A percentile compares a stretch with the other conserved stretches of the same genome.
Conservation (phyloP, 1,140 invertebrate genomes). For the Bombus waltoni region DNA sequence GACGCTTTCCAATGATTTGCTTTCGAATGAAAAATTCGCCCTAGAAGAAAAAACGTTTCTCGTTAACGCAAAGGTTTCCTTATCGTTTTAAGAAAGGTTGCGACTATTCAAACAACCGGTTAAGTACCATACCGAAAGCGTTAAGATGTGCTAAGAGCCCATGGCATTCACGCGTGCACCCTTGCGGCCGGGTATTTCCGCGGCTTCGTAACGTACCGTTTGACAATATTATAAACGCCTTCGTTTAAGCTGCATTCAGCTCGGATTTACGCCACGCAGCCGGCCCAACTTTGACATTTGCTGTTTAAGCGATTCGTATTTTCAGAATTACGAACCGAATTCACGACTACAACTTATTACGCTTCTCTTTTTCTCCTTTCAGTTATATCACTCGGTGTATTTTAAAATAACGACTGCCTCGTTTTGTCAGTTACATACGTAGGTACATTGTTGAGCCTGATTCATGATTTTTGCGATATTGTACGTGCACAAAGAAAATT, state of each 20-base stretch:
- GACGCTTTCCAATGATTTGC: neutral
- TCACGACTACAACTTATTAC: neutral
- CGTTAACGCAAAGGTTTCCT: neutral
- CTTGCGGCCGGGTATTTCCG: neutral
- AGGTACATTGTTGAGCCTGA: no score
- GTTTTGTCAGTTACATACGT: neutral
- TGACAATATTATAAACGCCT: slow-evolving; percentile 58
- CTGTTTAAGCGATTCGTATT: slow-evolving; percentile 51
- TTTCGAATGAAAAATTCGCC: neutral
- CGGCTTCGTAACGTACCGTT: slow-evolving; percentile 38
- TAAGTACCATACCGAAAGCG: neutral
- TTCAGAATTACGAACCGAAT: slow-evolving; percentile 1
- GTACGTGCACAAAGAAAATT: no score
- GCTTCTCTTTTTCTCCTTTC: neutral
- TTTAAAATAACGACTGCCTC: neutral
- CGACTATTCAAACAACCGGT: slow-evolving; percentile 14
- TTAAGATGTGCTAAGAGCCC: slow-evolving; percentile 21
- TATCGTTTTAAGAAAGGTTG: neutral
- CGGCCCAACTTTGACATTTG: slow-evolving; percentile 22
- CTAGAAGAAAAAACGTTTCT: neutral
- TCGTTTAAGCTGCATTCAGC: slow-evolving; percentile 68
- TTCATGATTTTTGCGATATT: no score
- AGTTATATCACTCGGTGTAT: neutral
- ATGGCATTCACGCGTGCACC: neutral
- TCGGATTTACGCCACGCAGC: slow-evolving; percentile 26